Base-by-base conservation (phyloP, 2,113 vertebrate genomes). In the Columba livia region DNA sequence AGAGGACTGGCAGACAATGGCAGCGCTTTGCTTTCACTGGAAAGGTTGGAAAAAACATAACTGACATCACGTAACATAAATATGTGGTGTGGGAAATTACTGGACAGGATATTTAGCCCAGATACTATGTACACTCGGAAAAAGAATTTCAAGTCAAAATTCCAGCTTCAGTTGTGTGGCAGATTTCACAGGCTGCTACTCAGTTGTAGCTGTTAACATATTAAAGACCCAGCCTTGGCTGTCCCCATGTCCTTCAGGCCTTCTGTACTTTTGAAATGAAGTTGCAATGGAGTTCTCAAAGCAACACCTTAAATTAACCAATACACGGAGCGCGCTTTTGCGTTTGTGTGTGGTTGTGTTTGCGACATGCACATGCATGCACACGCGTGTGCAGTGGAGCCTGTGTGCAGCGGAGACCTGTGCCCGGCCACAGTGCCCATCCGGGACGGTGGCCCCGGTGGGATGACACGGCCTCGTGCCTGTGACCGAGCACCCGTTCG, bases 341-440 rank as follows among this genome's bases (percentile, higher is more conserved):
- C 17, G 12, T 8, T 18, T 9, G 26, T 2, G n/a, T 2, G 20
- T 2, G n/a, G 25, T 5, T 32, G 13, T 5, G 56, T 31, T 6
- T 13, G 11, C 0, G 51, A 6, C 66, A 11, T 50, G 25, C 15
- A 2, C 18, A 18, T 19, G 44, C 44, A 17, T 44, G 42, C 42
- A 44, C 42, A 44, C 0, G 6, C 3, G 25, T 15, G 64, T 18
- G 34, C 15, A 21, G 54, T 0, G 20, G 4, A 23, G 10, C 31
- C 50, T 25, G 3, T 2, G 32, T 3, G 42, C 0, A 12, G n/a
- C 69, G 2, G 21, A 1, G 15, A 29, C 11, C 5, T 1, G 9
- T 6, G 6, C 23, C n/a, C 0, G 20, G 13, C 31, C 26, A 6
- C 17, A 5, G 57, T 0, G 47, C 48, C 26, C 3, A 5, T 2